Percentiles rank a stretch among this genome's conserved stretches.
These are phyloP conservation scores for Platanista minor DNA, from an alignment of 2,113 vertebrate species.

Conservation along the genomic window DNA sequence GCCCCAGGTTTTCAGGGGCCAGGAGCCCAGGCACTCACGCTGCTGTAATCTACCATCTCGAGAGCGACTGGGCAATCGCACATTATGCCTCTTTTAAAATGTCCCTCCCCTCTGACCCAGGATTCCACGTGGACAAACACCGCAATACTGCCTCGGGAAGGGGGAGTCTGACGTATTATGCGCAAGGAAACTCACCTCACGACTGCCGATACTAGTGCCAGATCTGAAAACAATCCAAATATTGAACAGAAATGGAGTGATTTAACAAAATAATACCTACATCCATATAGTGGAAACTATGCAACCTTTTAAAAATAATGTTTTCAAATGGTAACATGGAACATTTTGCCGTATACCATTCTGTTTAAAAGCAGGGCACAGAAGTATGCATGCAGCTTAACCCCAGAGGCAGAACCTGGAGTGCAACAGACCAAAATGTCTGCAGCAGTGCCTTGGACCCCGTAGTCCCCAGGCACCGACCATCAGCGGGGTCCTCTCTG, in stretches of 20 bases:
- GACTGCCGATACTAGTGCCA: rapidly evolving
- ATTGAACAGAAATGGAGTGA: not conserved
- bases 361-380: not conserved
- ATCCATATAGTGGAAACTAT: not conserved
- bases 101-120: not conserved
- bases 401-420: not conserved
- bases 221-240: not conserved
- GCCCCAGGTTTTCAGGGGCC: not conserved
- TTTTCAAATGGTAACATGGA: not conserved
- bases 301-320: not conserved
- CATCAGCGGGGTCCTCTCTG: not conserved
- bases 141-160: not conserved
- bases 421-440: not conserved
- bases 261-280: not conserved
- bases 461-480: not conserved
- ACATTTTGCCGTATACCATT: not conserved
- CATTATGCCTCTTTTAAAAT: not conserved
- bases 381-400: not conserved
- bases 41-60: not conserved
- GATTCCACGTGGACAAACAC: not conserved
- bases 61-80: not conserved
- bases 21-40: not conserved
- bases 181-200: not conserved
- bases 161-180: not conserved
- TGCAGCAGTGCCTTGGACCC: not conserved